Base-by-base conservation (phyloP, 2,888 invertebrate species). In the Lordiphosa fenestrarum region DNA sequence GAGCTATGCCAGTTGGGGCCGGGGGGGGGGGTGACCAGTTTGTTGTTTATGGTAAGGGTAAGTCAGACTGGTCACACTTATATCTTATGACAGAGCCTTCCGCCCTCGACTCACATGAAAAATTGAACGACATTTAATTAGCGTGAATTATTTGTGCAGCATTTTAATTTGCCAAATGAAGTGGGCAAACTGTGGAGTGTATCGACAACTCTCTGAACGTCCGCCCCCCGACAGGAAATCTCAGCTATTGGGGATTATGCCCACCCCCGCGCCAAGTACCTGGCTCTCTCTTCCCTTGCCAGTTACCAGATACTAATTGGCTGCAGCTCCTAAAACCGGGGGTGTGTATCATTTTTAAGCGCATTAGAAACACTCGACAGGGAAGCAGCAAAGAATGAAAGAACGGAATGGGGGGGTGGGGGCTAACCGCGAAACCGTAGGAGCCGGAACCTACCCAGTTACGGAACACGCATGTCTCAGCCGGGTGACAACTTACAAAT, bases 111-210 rank as follows among this genome's bases (percentile, higher is more conserved):
- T 9, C 12, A 6, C 39, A 33, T 10, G 30, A 41, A 37, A 60
- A 63, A 73, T 70, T 66, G 71, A 77, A 63, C 64, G 71, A 64
- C 73, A 81, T 84, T 84, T 76, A 84, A 77, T 77, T 84, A 84
- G 60, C 73, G 73, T 67, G 56, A 75, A 76, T 76, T 80, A 76
- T 80, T 71, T 71, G 61, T 67, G 59, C 57, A 72, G 55, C 69
- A 59, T 62, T 75, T 80, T 80, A 72, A 77, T 84, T 84, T 64
- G 46, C 15, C 56, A 84, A 77, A 80, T 84, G 51, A 77, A 81
- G 81, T 81, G n/a, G n/a, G n/a, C n/a, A n/a, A n/a, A n/a, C n/a
- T n/a, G n/a, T n/a, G n/a, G n/a, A n/a, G n/a, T n/a, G n/a, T n/a
- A n/a, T n/a, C n/a, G n/a, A n/a, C n/a, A n/a, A n/a, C n/a, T n/a